A percentile compares a stretch with the other conserved stretches of the same genome.
Conservation (phyloP, 2,797 vertebrate genomes). For the Melanotaenia maccullochi region DNA sequence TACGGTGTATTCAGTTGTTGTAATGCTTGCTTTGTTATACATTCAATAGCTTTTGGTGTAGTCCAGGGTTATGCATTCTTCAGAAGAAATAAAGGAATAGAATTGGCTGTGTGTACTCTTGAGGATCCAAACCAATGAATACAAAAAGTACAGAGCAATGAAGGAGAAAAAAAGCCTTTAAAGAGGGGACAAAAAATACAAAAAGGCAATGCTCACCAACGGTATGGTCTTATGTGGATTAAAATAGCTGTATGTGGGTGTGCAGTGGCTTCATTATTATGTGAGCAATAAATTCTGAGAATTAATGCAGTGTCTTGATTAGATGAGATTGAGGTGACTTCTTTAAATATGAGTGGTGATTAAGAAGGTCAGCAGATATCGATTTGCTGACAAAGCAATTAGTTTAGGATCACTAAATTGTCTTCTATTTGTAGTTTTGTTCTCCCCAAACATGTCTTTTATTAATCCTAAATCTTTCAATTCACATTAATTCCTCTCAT, state of each 20-base stretch:
- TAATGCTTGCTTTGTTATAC: background rate
- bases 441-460: background rate
- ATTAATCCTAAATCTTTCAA: conserved; percentile 9
- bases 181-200: background rate
- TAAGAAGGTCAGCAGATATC: conserved; percentile 33
- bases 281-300: conserved; percentile 3
- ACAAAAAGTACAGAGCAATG: too few relatives aligned
- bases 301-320: background rate
- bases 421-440: background rate
- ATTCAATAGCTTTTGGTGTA: background rate
- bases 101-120: background rate
- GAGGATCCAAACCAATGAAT: background rate
- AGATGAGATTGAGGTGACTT: conserved; percentile 5
- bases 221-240: background rate
- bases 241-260: background rate
- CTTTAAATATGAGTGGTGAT: conserved; percentile 8
- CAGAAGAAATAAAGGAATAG: background rate
- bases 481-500: conserved; percentile 19
- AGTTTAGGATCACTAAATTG: background rate
- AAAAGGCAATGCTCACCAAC: background rate
- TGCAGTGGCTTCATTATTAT: background rate
- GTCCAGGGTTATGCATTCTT: background rate
- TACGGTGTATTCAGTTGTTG: background rate
- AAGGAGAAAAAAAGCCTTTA: background rate
- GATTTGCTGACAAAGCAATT: conserved; percentile 29